phyloP scores from a whole-genome alignment of 1,140 invertebrate genomes.

The Eurosta solidaginis region DNA sequence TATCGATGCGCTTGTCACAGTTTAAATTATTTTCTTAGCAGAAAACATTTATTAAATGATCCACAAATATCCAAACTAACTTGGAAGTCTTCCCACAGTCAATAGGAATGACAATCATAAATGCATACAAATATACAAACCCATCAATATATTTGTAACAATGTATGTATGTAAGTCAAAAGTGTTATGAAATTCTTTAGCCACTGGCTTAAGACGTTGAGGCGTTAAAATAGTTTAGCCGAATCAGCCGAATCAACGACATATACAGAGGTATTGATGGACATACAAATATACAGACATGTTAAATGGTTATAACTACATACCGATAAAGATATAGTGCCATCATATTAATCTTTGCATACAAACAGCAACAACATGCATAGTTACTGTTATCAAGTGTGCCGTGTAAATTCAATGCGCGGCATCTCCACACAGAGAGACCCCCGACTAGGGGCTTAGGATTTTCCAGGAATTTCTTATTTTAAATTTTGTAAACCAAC shows the following conservation, averaged over 20 bases:
- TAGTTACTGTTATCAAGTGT: slow-evolving; percentile 24
- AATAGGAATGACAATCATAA: too few species aligned
- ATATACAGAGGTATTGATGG: slow-evolving; percentile 37
- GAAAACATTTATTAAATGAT: too few species aligned
- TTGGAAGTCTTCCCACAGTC: too few species aligned
- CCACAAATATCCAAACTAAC: too few species aligned
- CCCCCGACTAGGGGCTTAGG: slow-evolving; percentile 18
- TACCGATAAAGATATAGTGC: slow-evolving; percentile 37
- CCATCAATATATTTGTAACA: neutral
- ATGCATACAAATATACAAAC: too few species aligned
- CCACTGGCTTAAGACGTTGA: neutral
- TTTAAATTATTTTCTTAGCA: too few species aligned
- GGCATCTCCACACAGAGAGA: slow-evolving; percentile 10
- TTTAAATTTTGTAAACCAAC: neutral
- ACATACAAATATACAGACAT: neutral
- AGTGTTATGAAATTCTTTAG: neutral
- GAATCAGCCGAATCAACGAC: slow-evolving; percentile 36
- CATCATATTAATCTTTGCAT: neutral
- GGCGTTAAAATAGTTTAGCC: neutral
- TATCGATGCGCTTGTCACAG: too few species aligned
- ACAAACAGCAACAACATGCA: neutral
- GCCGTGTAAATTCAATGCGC: slow-evolving; percentile 20
- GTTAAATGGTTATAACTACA: neutral
- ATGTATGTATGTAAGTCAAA: neutral
- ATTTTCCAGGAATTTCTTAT: slow-evolving; percentile 22